Evolutionary conservation across 2,888 invertebrate species (phyloP).

Genomic region (Clivina fossor): DNA sequence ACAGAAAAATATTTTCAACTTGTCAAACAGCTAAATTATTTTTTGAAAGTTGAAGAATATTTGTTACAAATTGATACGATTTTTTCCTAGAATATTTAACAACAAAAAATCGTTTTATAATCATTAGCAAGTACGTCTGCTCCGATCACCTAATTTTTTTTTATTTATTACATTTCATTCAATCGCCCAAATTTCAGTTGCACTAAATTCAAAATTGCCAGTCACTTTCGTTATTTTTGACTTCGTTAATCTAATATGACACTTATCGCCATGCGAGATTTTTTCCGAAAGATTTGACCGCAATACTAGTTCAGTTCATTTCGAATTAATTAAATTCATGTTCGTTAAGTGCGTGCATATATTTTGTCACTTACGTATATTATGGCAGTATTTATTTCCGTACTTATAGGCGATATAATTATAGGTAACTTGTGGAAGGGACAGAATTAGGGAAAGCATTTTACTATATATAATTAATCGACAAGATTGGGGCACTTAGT

Average conservation of each 20-base stretch:
- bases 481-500: slow-evolving; percentile 12
- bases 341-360: slow-evolving; percentile 7
- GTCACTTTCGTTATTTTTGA: slow-evolving; percentile 15
- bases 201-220: too few relatives aligned
- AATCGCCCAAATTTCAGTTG: too few relatives aligned
- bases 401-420: not conserved
- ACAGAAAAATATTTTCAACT: too few relatives aligned
- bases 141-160: too few relatives aligned
- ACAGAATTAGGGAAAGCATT: slow-evolving; percentile 9
- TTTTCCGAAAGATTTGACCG: slow-evolving; percentile 16
- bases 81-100: too few relatives aligned
- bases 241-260: slow-evolving; percentile 8
- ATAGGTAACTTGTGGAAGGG: slow-evolving; percentile 24
- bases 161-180: too few relatives aligned
- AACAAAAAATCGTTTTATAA: too few relatives aligned
- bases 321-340: slow-evolving; percentile 12
- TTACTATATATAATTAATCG: slow-evolving; percentile 22
- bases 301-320: slow-evolving; percentile 26
- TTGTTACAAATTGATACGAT: too few relatives aligned
- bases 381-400: slow-evolving; percentile 24
- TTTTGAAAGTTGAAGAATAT: too few relatives aligned
- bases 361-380: slow-evolving; percentile 17
- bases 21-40: too few relatives aligned
- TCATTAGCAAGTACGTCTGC: too few relatives aligned
- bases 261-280: slow-evolving; percentile 20